Conservation (phyloP, 2,113 vertebrate species). For the Athene cunicularia region DNA sequence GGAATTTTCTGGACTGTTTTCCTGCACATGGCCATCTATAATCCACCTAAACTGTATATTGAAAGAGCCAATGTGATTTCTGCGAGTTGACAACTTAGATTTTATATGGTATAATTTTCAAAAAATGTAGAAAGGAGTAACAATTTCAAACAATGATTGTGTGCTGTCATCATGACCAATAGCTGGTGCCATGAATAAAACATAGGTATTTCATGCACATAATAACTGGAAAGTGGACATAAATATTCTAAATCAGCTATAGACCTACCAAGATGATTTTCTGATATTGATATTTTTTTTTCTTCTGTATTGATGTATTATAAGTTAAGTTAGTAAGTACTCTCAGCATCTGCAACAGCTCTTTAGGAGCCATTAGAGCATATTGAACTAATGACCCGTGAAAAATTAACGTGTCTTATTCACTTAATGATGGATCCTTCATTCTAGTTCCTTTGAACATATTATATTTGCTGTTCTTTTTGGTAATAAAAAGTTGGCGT, state of each 20-base stretch:
- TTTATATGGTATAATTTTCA: background rate
- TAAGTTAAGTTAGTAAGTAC: background rate
- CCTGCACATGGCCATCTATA: background rate
- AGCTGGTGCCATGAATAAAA: constrained; percentile 12
- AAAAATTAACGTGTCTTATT: constrained; percentile 48
- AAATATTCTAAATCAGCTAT: background rate
- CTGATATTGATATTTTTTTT: constrained; percentile 30
- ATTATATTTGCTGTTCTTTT: constrained; percentile 38
- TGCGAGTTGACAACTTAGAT: background rate
- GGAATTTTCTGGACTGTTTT: background rate
- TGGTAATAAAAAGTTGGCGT: constrained; percentile 14
- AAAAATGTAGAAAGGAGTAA: background rate
- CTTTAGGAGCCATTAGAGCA: constrained; percentile 27
- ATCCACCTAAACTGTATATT: background rate
- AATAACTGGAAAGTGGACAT: background rate
- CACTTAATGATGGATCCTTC: constrained; percentile 37
- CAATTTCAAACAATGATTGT: background rate
- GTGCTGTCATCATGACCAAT: background rate
- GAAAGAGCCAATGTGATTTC: background rate
- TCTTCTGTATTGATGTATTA: constrained; percentile 25
- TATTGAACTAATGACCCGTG: constrained; percentile 46
- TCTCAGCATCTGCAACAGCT: background rate
- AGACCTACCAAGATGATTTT: constrained; percentile 4
- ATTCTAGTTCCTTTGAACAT: constrained; percentile 12
- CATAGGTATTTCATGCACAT: background rate